Base-by-base conservation (phyloP, 2,113 vertebrate genomes). In the Plecotus auritus region DNA sequence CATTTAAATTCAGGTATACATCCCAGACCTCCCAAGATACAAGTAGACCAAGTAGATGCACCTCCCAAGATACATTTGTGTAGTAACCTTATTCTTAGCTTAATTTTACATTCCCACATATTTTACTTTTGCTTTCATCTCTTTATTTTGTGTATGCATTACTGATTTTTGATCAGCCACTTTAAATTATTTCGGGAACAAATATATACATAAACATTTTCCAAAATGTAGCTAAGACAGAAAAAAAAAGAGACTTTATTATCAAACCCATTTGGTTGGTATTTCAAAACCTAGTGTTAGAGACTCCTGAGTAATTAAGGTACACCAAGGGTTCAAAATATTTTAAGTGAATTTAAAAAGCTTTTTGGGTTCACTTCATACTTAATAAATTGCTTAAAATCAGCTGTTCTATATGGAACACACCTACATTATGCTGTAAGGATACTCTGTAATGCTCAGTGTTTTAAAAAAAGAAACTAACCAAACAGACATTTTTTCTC, bases 331-430 rank as follows among this genome's bases (percentile, higher is more conserved):
- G 56, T 23, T 87, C 35, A 86, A 87, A 78, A 83, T 64, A 70
- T 66, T 91, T 87, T 95, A 88, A 74, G n/a, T 67, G 30, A 91
- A 86, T 89, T 49, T 64, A 81, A 93, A 91, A 95, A 77, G 23
- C 76, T 90, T 3, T 10, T 47, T 17, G 13, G 16, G 2, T n/a
- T 85, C 14, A 49, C 45, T 88, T 82, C 30, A 40, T 90, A 77
- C 64, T 78, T 87, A 77, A 61, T 66, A 23, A 93, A 82, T 32
- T 88, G 59, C 26, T 45, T 51, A 1, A 5, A 9, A 73, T 93
- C 37, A 72, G 40, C 16, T 90, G 56, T 76, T 92, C 73, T 54
- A 37, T 56, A 74, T 8, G 30, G 32, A 82, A 47, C 3, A 17
- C 26, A 89, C 45, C 51, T 84, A 17, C 17, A 81, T 81, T 42